Conservation (phyloP, 2,888 invertebrate genomes). For the Cylindroiulus punctatus region DNA sequence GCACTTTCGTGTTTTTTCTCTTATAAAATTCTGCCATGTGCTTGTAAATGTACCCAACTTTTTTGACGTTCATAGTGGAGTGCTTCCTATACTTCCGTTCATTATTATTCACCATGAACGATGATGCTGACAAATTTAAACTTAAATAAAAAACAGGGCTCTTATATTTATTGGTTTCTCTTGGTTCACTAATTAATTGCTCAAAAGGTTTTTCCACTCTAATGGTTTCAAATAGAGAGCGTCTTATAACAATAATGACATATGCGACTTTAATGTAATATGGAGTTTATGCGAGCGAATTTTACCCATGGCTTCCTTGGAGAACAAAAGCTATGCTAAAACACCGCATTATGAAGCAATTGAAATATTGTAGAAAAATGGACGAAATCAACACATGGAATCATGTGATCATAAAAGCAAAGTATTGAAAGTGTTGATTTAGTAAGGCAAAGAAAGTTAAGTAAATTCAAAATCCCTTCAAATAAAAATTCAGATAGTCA, state of each 20-base stretch:
- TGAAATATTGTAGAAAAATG: neutral
- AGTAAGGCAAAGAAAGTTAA: no score
- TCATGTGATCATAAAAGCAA: no score
- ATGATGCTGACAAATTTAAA: conserved; percentile 43
- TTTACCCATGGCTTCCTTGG: no score
- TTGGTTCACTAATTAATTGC: conserved; percentile 43
- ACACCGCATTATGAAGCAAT: neutral
- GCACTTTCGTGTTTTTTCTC: neutral
- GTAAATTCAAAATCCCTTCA: no score
- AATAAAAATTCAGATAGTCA: no score
- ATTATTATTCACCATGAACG: conserved; percentile 23
- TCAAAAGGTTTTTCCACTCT: conserved; percentile 3
- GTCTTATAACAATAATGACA: neutral
- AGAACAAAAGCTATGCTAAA: neutral
- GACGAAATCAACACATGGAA: no score
- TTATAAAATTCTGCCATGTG: neutral
- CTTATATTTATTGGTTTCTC: neutral
- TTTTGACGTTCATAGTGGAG: neutral
- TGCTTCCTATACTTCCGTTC: conserved; percentile 7
- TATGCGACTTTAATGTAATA: neutral
- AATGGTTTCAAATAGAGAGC: neutral
- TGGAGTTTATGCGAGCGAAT: neutral
- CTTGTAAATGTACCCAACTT: neutral
- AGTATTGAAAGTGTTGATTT: neutral
- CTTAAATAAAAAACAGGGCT: neutral